Conservation (phyloP, 2,797 vertebrate species). For the Champsocephalus esox region DNA sequence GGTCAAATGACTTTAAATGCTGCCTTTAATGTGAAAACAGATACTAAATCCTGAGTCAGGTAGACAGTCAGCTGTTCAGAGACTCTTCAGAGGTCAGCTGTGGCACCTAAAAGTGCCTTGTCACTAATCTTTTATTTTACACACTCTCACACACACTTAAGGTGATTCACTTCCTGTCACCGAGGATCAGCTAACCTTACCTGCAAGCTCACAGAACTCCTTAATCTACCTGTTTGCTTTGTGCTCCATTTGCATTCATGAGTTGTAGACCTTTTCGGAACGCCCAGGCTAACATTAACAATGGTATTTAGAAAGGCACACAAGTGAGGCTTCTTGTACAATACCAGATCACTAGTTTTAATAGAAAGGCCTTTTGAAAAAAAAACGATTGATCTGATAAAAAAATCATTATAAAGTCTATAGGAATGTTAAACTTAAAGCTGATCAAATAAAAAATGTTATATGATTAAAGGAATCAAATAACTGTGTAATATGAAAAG, state of each 20-base stretch:
- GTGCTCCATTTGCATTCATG: neutral
- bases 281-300: neutral
- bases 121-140: conserved; percentile 36
- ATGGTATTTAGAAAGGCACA: neutral
- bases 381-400: too few relatives aligned
- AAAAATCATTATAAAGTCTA: too few relatives aligned
- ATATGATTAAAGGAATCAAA: too few relatives aligned
- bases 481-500: neutral
- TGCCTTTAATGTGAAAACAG: neutral
- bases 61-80: neutral
- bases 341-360: neutral
- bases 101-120: conserved; percentile 33
- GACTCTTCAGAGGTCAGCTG: conserved; percentile 18
- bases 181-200: neutral
- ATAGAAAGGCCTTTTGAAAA: neutral
- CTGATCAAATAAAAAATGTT: too few relatives aligned
- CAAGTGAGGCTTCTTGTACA: neutral
- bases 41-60: neutral
- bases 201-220: conserved; percentile 3
- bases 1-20: neutral
- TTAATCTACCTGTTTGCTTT: neutral
- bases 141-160: conserved; percentile 1
- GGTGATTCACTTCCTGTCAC: conserved; percentile 17
- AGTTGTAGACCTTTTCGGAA: neutral
- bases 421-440: too few relatives aligned